Evolutionary conservation across 2,888 invertebrate genomes (phyloP).

Genomic region (Sturmia bella): DNA sequence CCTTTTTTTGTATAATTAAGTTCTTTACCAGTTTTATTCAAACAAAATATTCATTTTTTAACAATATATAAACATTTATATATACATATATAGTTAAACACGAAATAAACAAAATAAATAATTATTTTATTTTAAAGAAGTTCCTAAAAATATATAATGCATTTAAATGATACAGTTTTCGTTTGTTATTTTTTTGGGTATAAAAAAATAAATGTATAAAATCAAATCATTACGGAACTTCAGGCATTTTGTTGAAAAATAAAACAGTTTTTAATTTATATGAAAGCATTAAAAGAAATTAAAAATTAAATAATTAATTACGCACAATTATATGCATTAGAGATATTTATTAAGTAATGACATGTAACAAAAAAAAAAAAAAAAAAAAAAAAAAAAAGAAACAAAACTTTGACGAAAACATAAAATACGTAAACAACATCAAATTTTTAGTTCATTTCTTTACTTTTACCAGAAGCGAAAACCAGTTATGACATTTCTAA

Average conservation of each 20-base stretch:
- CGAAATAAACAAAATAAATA: conserved; percentile 5
- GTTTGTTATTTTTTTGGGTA: conserved; percentile 51
- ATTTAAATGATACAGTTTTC: conserved; percentile 58
- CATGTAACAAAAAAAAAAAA: conserved; percentile 42
- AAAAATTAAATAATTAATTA: conserved; percentile 55
- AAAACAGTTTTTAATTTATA: conserved; percentile 39
- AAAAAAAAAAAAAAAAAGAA: too few species aligned
- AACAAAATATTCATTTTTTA: conserved; percentile 32
- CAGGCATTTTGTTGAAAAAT: conserved; percentile 57
- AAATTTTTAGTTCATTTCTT: conserved; percentile 24
- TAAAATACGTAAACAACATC: conserved; percentile 61
- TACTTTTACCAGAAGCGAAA: background rate
- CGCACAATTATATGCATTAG: conserved; percentile 68
- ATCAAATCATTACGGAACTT: conserved; percentile 61
- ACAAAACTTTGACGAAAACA: conserved; percentile 55
- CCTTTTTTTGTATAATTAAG: conserved; percentile 39
- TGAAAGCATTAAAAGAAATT: conserved; percentile 50
- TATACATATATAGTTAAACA: conserved; percentile 27
- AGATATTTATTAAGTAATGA: conserved; percentile 50
- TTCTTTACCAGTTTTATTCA: conserved; percentile 25
- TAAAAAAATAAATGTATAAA: conserved; percentile 24
- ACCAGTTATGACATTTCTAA: conserved; percentile 3
- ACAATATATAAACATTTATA: conserved; percentile 3
- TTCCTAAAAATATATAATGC: conserved; percentile 67
- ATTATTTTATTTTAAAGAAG: conserved; percentile 65